These are phyloP conservation scores for Glomeris maerens DNA, from an alignment of 1,140 invertebrate species.

Conservation along the genomic window DNA sequence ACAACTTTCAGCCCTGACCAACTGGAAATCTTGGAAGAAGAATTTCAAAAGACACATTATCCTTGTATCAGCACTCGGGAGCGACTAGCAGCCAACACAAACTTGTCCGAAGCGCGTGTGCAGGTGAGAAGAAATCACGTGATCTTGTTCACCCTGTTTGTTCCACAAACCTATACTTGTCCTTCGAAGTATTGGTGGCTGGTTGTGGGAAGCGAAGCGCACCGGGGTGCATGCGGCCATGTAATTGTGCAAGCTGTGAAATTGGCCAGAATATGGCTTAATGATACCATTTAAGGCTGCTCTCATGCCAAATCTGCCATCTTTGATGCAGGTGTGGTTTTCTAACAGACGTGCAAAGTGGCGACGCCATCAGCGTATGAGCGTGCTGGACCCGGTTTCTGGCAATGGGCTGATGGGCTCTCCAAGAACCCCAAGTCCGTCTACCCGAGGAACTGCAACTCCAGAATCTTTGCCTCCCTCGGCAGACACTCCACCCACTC, in stretches of 20 bases:
- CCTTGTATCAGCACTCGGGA: constrained; percentile 88
- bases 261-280: too few relatives aligned
- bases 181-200: too few relatives aligned
- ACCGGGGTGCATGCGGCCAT: too few relatives aligned
- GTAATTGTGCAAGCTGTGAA: too few relatives aligned
- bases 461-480: background rate
- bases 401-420: constrained; percentile 27
- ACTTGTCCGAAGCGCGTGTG: constrained; percentile 84
- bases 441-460: constrained; percentile 11
- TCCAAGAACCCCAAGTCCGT: constrained; percentile 14
- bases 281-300: too few relatives aligned
- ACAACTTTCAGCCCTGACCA: constrained; percentile 91
- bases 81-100: constrained; percentile 74
- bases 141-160: too few relatives aligned
- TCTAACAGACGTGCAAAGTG: constrained; percentile 96
- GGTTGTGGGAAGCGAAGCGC: too few relatives aligned
- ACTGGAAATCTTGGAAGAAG: constrained; percentile 82
- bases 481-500: constrained; percentile 4
- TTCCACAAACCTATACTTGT: too few relatives aligned
- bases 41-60: constrained; percentile 92
- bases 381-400: constrained; percentile 57
- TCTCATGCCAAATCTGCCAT: too few relatives aligned
- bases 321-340: constrained; percentile 79
- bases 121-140: too few relatives aligned
- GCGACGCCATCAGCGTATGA: constrained; percentile 88